Base-by-base conservation (phyloP, 2,113 vertebrate genomes). In the Notarius quadriscutis region DNA sequence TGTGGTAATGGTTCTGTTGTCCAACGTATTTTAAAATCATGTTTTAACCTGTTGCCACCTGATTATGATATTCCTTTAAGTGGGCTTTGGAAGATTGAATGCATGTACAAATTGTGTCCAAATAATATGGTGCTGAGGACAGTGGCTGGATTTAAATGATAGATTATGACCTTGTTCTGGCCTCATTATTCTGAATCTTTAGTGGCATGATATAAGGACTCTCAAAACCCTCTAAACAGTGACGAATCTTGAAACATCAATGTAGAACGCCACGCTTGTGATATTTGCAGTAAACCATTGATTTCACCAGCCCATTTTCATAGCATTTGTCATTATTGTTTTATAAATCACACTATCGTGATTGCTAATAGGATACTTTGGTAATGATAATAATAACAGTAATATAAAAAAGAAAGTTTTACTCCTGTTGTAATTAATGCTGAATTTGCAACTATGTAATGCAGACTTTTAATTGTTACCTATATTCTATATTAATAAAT, bases 31-130 rank as follows among this genome's bases (percentile, higher is more conserved):
- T 83, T 11, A 84, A 90, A 85, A 78, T 41, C 80, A 67, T 69
- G 63, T 62, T 67, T 86, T 89, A 88, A 88, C 78, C 74, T 84
- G 80, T 62, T 84, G 79, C 83, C 83, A 85, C 65, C 91, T 90
- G 89, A 92, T 93, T 92, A 94, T 90, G 85, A 88, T 90, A 88
- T 83, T 90, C 88, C 85, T 85, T 93, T 93, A 92, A 92, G 94
- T 92, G 92, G 93, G 88, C 88, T 91, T 90, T 93, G 91, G 87
- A 92, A 91, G 92, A 94, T 93, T 92, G 92, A 94, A 94, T 91
- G 90, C 67, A 88, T 94, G 94, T 89, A 82, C 83, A 94, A 94
- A 94, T 94, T 89, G 91, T 92, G 93, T 93, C 89, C 91, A 92
- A 92, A 94, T 93, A 86, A 91, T 80, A 80, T 74, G 74, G 57